phyloP scores from a whole-genome alignment of 2,113 vertebrate species.

The Dicaeum eximium region DNA sequence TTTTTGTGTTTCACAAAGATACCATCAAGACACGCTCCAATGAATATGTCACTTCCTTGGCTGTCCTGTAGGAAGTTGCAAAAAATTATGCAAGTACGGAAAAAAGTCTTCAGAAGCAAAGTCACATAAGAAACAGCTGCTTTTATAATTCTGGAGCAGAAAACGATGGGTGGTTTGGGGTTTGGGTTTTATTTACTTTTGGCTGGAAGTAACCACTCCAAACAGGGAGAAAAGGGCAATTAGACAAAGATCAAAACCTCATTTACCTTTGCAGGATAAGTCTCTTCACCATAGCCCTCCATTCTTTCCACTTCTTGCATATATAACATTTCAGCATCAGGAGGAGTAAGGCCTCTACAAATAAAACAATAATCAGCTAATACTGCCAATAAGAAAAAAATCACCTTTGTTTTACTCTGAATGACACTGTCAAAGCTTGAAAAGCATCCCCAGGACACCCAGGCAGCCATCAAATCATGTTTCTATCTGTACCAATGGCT shows the following conservation, averaged over 20 bases:
- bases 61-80: constrained; percentile 79
- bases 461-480: neutral
- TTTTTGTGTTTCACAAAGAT: constrained; percentile 97
- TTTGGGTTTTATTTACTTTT: neutral
- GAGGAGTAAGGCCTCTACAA: constrained; percentile 86
- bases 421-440: neutral
- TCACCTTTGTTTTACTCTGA: neutral
- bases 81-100: neutral
- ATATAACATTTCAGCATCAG: constrained; percentile 93
- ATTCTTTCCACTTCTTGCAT: constrained; percentile 97
- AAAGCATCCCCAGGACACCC: neutral
- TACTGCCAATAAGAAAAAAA: neutral
- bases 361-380: neutral
- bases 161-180: neutral
- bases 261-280: constrained; percentile 90
- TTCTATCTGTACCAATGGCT: neutral
- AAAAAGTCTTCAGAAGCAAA: neutral
- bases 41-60: constrained; percentile 87
- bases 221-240: neutral
- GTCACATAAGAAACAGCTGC: neutral
- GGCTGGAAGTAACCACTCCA: neutral
- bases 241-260: neutral
- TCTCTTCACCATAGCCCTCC: constrained; percentile 95
- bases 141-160: neutral
- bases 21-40: constrained; percentile 92